Evolutionary conservation across 2,797 vertebrate genomes (phyloP).

Genomic region (Hozukius guyotensis): DNA sequence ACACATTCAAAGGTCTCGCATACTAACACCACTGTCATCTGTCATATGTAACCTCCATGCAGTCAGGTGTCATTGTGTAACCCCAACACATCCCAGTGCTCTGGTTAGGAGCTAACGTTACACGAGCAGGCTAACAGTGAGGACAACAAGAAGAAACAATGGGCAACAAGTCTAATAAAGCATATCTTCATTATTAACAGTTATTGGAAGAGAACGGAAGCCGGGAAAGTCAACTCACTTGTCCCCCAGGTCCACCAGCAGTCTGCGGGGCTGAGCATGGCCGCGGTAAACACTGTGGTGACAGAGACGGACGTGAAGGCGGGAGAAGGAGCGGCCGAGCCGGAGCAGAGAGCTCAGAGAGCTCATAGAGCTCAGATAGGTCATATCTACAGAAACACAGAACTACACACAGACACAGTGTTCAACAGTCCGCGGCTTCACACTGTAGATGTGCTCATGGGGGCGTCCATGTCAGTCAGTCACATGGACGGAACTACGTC

Average conservation of each 20-base stretch:
- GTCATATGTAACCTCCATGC: background rate
- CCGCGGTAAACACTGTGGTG: conserved; percentile 79
- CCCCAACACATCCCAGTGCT: background rate
- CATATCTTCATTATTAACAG: background rate
- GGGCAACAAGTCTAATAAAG: background rate
- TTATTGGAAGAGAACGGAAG: background rate
- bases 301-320: conserved; percentile 60
- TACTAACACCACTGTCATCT: too few species aligned
- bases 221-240: conserved; percentile 75
- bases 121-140: background rate
- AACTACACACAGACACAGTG: background rate
- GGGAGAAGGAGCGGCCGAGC: conserved; percentile 36
- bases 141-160: background rate
- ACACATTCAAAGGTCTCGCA: background rate
- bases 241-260: conserved; percentile 78
- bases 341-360: conserved; percentile 33
- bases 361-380: background rate
- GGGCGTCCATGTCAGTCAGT: conserved; percentile 71
- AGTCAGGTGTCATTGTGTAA: background rate
- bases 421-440: background rate
- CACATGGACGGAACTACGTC: conserved; percentile 59
- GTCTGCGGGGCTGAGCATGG: conserved; percentile 46
- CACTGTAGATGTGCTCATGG: conserved; percentile 1
- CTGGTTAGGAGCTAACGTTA: background rate
- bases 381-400: conserved; percentile 45